Evolutionary conservation across 92 coral and sea anemone genomes (phyloP).

Genomic region (Epizoanthus stellaris): DNA sequence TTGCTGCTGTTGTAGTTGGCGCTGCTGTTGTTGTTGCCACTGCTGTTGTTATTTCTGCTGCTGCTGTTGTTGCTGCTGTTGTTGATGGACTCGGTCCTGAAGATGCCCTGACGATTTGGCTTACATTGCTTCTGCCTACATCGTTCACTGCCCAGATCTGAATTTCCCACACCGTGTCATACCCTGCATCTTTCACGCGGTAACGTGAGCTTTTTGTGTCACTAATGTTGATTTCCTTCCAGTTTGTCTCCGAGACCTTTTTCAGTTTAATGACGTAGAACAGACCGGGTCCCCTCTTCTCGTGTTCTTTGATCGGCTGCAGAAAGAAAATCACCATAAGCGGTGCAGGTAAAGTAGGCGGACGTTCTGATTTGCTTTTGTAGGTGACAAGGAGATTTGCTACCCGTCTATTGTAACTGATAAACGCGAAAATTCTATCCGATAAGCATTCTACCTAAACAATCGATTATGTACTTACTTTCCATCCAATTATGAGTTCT

Average conservation of each 20-base stretch:
- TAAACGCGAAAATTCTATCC: too few relatives aligned
- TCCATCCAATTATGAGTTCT: slow-evolving; percentile 11
- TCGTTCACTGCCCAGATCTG: slow-evolving; percentile 22
- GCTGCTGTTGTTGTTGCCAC: slow-evolving; percentile 17
- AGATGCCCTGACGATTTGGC: neutral
- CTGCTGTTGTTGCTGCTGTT: slow-evolving; percentile 1
- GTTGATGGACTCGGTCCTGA: neutral
- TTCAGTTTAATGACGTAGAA: slow-evolving; percentile 17
- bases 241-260: neutral
- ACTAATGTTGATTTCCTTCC: slow-evolving; percentile 20
- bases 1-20: neutral
- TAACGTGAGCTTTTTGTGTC: slow-evolving; percentile 13
- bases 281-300: neutral
- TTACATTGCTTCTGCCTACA: neutral
- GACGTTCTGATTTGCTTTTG: too few relatives aligned
- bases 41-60: slow-evolving; percentile 13
- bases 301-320: neutral
- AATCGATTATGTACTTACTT: neutral
- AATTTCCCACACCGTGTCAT: neutral
- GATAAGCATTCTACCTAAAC: too few relatives aligned
- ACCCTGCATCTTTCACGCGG: slow-evolving; percentile 2
- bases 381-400: too few relatives aligned
- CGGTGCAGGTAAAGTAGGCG: too few relatives aligned
- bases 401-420: too few relatives aligned
- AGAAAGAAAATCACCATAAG: too few relatives aligned